phyloP scores from a whole-genome alignment of 2,113 vertebrate species.

The Chlorodrepanis virens region DNA sequence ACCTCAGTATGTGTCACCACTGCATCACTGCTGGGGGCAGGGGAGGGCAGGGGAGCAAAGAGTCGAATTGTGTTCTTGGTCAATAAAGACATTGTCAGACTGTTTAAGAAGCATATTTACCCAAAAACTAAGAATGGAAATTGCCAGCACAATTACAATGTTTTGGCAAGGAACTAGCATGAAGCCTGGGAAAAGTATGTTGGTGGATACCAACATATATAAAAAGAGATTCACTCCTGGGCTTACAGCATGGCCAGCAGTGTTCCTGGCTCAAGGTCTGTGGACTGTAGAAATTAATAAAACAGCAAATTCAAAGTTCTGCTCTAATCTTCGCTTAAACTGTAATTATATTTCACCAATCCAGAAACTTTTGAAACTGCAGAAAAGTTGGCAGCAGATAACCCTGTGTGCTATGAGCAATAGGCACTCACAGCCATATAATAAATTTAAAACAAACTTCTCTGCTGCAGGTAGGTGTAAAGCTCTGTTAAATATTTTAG shows the following conservation, averaged over 20 bases:
- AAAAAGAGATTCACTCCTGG: not conserved
- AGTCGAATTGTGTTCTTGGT: not conserved
- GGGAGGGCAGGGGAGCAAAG: fast-evolving
- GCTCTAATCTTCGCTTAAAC: not conserved
- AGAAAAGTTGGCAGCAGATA: not conserved
- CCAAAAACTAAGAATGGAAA: not conserved
- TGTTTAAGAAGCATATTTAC: not conserved
- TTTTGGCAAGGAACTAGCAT: not conserved
- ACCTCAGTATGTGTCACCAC: not conserved
- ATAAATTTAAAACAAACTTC: not conserved
- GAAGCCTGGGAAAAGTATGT: not conserved
- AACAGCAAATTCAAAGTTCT: not conserved
- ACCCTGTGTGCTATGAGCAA: not conserved
- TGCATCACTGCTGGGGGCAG: not conserved
- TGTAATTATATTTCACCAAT: not conserved
- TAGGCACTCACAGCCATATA: not conserved
- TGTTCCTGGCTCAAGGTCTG: not conserved
- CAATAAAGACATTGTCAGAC: not conserved
- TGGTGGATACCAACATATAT: not conserved
- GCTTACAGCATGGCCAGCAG: not conserved
- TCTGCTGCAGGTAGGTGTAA: not conserved
- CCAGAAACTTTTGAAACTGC: not conserved
- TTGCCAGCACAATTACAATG: not conserved
- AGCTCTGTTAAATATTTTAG: not conserved
- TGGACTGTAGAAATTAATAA: not conserved